Base-by-base conservation (phyloP, 2,113 vertebrate species). In the Engystomops pustulosus region DNA sequence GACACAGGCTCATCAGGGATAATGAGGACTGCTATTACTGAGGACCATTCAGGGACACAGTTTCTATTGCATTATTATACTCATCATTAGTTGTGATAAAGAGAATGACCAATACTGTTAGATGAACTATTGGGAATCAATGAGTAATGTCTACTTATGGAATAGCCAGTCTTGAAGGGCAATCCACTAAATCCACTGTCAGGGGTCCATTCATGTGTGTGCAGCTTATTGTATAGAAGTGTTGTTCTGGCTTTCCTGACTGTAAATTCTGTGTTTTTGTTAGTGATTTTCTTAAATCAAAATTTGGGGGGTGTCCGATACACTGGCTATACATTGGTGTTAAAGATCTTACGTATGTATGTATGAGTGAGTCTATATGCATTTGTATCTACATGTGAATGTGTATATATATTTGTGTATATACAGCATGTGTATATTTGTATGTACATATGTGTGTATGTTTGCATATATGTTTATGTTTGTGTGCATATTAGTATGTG, bases 121-220 rank as follows among this genome's bases (percentile, higher is more conserved):
- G 69, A 72, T 72, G 69, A 45, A 45, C 41, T 47, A 72, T 72
- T 72, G 69, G 69, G n/a, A 72, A 72, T 72, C 69, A 72, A 72
- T 72, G 14, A 14, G 23, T 12, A 27, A 44, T 72, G 23, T 72
- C 41, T 45, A 72, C 69, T 44, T 44, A 72, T 72, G 41, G 41
- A 72, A 45, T 72, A 67, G 34, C 62, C 30, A 30, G 30, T 67
- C 62, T 20, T 67, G 32, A 67, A 67, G 30, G 62, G 62, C 62
- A 67, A 67, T 67, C 62, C 15, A 67, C 62, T 67, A 67, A 67
- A 67, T 67, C 62, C 62, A 9, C 32, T 67, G 62, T 67, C 62
- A 34, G 2, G 62, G 32, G 11, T n/a, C 30, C 62, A 67, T 6
- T 67, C 62, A 67, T 67, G 62, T 67, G 62, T 67, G 32, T 3